phyloP scores from a whole-genome alignment of 1,140 invertebrate genomes.

The Macrostomum lignano region DNA sequence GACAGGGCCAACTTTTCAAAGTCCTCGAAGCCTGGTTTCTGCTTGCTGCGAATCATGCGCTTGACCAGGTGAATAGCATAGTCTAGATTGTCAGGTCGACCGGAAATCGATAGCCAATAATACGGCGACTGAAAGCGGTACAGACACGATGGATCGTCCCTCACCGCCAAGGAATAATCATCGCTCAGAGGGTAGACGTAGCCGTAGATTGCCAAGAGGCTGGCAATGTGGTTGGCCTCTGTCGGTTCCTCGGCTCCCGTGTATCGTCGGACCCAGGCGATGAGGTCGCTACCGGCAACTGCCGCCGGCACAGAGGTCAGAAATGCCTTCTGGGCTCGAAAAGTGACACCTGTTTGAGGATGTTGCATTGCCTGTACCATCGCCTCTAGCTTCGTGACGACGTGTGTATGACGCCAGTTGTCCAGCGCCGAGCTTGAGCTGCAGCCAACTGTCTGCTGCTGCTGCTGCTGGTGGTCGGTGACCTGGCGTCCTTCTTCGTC shows the following conservation, averaged over 20 bases:
- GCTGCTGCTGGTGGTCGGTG: no score
- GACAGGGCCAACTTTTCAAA: slow-evolving; percentile 63
- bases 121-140: slow-evolving; percentile 63
- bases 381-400: no score
- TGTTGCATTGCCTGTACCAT: no score
- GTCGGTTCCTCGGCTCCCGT: slow-evolving; percentile 37
- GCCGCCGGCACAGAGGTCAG: slow-evolving; percentile 69
- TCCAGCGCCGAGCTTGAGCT: no score
- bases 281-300: slow-evolving; percentile 48
- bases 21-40: slow-evolving; percentile 66
- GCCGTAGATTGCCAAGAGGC: slow-evolving; percentile 70
- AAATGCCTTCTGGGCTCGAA: slow-evolving; percentile 71
- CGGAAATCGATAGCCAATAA: slow-evolving; percentile 41
- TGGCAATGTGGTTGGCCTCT: slow-evolving; percentile 69
- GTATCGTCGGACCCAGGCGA: slow-evolving; percentile 73
- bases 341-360: no score
- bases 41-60: slow-evolving; percentile 58
- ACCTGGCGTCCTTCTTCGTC: no score
- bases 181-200: slow-evolving; percentile 86
- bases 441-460: no score
- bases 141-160: slow-evolving; percentile 59
- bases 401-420: no score
- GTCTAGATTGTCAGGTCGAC: slow-evolving; percentile 56
- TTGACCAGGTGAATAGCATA: slow-evolving; percentile 73
- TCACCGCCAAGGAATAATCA: slow-evolving; percentile 54